A percentile compares a stretch with the other conserved stretches of the same genome.
Evolutionary conservation across 2,797 vertebrate genomes (phyloP).

Genomic region (Manis crassicaudata): DNA sequence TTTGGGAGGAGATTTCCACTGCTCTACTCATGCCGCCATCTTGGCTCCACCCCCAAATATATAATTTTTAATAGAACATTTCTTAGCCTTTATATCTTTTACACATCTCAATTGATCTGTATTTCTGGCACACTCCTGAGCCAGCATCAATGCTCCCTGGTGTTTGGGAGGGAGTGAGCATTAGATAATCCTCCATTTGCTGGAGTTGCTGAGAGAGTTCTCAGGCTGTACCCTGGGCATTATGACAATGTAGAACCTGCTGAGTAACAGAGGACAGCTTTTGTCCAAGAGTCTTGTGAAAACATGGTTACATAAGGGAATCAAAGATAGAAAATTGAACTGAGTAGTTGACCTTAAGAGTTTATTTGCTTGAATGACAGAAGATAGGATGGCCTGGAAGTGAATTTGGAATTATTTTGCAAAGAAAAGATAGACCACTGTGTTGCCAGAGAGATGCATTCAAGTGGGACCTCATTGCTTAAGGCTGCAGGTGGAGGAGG

Average conservation of each 20-base stretch:
- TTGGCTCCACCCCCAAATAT: no score
- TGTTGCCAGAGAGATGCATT: background rate
- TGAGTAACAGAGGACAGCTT: background rate
- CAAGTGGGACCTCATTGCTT: rapidly evolving
- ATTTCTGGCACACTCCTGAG: background rate
- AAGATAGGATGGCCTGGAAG: background rate
- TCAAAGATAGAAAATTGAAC: background rate
- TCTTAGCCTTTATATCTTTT: background rate
- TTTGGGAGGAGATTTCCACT: no score
- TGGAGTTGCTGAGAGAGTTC: background rate
- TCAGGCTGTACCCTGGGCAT: rapidly evolving
- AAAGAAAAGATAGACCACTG: background rate
- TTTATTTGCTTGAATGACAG: background rate
- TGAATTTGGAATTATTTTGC: background rate
- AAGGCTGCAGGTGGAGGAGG: no score
- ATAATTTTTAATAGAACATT: background rate
- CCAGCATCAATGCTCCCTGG: rapidly evolving
- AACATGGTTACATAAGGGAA: background rate
- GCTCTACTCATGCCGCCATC: no score
- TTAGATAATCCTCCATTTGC: background rate
- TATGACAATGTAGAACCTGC: background rate
- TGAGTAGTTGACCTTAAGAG: background rate
- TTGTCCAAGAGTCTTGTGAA: background rate
- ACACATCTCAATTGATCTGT: background rate
- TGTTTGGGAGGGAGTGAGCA: background rate